Percentiles rank a stretch among this genome's conserved stretches.
Evolutionary conservation across 2,797 vertebrate species (phyloP).

Genomic region (Sebastes hopkinsi): DNA sequence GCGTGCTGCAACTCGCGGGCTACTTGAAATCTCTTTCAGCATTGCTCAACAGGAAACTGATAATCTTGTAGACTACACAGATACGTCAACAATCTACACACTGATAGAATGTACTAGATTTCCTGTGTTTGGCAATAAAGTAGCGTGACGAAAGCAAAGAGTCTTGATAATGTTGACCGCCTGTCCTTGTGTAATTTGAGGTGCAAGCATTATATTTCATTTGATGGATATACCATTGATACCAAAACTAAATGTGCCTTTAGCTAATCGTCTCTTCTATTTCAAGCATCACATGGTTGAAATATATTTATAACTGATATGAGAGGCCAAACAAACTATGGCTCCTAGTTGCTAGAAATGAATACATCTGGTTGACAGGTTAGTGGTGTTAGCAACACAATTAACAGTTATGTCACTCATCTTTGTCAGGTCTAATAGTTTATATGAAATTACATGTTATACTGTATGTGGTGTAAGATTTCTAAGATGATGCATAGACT

Average conservation of each 20-base stretch:
- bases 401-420: not conserved
- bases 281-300: not conserved
- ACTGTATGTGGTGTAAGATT: not conserved
- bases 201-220: not conserved
- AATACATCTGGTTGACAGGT: not conserved
- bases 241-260: not conserved
- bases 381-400: not conserved
- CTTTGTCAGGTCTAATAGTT: not conserved
- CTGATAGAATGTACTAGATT: not conserved
- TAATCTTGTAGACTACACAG: not conserved
- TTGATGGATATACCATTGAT: not conserved
- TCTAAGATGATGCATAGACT: not conserved
- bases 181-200: not conserved
- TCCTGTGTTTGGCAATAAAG: not conserved
- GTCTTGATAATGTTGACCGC: not conserved
- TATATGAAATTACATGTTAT: not conserved
- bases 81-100: not conserved
- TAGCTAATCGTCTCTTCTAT: not conserved
- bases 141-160: not conserved
- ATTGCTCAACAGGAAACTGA: conserved; percentile 3
- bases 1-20: not conserved
- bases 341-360: not conserved
- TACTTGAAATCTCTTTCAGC: not conserved
- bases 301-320: not conserved
- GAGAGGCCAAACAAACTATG: not conserved